Evolutionary conservation across 2,797 vertebrate species (phyloP).

Genomic region (Hapalemur alaotrensis): DNA sequence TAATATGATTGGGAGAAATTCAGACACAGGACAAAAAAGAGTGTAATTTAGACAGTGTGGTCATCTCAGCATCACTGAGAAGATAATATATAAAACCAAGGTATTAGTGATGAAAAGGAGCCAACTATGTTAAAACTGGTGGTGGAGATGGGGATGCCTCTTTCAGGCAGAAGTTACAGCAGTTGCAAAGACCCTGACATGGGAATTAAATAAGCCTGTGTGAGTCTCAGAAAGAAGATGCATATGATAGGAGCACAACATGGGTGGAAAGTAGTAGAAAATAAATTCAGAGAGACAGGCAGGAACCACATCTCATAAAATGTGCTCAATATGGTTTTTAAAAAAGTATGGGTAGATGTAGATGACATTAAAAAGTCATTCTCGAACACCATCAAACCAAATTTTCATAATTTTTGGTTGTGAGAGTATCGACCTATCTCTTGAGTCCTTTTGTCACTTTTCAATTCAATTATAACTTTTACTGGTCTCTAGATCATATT

Average conservation of each 20-base stretch:
- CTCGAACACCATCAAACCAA: not conserved
- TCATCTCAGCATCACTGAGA: not conserved
- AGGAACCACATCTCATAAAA: not conserved
- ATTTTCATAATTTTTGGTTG: not conserved
- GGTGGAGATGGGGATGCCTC: not conserved
- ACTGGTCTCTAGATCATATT: not conserved
- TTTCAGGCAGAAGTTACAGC: not conserved
- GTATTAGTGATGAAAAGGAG: not conserved
- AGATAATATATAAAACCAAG: not conserved
- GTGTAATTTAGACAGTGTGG: not conserved
- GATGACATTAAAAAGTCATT: not conserved
- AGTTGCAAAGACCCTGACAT: not conserved
- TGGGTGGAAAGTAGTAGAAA: not conserved
- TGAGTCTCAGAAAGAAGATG: not conserved
- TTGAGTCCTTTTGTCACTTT: not conserved
- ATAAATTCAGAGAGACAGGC: not conserved
- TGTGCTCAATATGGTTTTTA: not conserved
- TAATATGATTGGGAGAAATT: not conserved
- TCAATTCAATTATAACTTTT: not conserved
- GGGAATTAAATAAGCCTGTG: not conserved
- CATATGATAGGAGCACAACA: not conserved
- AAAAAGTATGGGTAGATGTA: not conserved
- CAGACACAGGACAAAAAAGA: not conserved
- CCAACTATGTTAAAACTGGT: not conserved
- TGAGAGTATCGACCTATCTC: not conserved